Base-by-base conservation (phyloP, 2,113 vertebrate species). In the Thalassoma bifasciatum region DNA sequence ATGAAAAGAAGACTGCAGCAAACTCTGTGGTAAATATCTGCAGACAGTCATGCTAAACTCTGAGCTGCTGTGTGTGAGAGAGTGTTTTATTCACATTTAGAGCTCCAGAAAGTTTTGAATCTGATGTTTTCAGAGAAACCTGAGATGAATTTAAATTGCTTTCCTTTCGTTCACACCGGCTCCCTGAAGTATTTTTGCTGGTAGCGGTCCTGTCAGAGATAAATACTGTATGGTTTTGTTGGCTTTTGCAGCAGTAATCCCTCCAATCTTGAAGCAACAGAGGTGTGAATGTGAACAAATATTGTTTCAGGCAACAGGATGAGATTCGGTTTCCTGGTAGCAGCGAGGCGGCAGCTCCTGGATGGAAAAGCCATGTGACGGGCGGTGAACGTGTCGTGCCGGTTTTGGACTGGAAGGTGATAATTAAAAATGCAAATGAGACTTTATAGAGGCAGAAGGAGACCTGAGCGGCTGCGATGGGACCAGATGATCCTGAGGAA, bases 371-470 rank as follows among this genome's bases (percentile, higher is more conserved):
- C 51, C 44, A 66, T 54, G 66, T 16, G 69, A 57, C 2, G 47
- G 34, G 21, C 16, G 8, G 14, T 4, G 50, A 80, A 22, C 49
- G 40, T 57, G n/a, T 72, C 44, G 52, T 56, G 13, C 23, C 0
- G 17, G 30, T 65, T 67, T 60, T 51, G 22, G n/a, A 68, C 56
- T 53, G 63, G 83, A 79, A 88, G 79, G 85, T 75, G 81, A 46
- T 67, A 91, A 90, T 92, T 77, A 82, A 86, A 90, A 85, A 91
- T 85, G 79, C 57, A 84, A 90, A 88, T 80, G 54, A 84, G 63
- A 47, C 62, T 56, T 37, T 3, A 11, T 26, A 66, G 60, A 42
- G 38, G 47, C 5, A 14, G 61, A 40, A 0, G 14, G 4, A 37
- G 14, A 71, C 10, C 51, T 38, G 58, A 30, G 30, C 13, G 1